Evolutionary conservation across 2,888 invertebrate species (phyloP), one percentile per base, ranked within the genome.

Genomic region (Isoperla grammatica): DNA sequence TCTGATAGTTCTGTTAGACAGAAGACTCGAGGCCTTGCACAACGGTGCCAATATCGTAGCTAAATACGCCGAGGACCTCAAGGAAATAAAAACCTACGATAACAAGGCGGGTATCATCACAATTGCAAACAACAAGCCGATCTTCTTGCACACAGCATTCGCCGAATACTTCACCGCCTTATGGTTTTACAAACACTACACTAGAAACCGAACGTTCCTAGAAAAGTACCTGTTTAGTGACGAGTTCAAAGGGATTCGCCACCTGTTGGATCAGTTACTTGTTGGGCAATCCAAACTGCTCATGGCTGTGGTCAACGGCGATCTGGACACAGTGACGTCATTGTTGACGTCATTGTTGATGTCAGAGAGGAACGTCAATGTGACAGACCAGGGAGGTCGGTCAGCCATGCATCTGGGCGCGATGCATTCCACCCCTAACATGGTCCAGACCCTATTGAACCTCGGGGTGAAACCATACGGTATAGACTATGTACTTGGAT

Each of bases 111-210:
- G 62, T 2, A 60, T 60, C 42, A 49, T 62, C 17, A 29, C 23
- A 9, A 19, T 60, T 2, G 56, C 11, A 1, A 42, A 60, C 46
- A 53, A 46, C 1, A 54, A 39, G 23, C 49, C 58, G 17, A 19
- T 46, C 2, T 63, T 63, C 22, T 40, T 57, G 11, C 63, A 63
- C 29, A 40, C 56, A 12, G 57, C 57, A 8, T 61, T 61, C 55
- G 63, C 58, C 2, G 63, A 63, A 55, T 63, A 58, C 20, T 63
- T 63, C 22, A 48, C 55, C 8, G 63, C 63, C 1, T 11, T 37
- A 8, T 63, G 61, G 60, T 49, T 63, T 11, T 42, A 42, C 1
- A 8, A 53, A 35, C 4, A 29, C 8, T 53, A 62, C 17, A 46
- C 15, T n/a, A 35, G 49, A 43, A 54, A 55, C 11, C 13, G 19